Evolutionary conservation across 2,888 invertebrate species (phyloP).

Genomic region (Tiphia femorata): DNA sequence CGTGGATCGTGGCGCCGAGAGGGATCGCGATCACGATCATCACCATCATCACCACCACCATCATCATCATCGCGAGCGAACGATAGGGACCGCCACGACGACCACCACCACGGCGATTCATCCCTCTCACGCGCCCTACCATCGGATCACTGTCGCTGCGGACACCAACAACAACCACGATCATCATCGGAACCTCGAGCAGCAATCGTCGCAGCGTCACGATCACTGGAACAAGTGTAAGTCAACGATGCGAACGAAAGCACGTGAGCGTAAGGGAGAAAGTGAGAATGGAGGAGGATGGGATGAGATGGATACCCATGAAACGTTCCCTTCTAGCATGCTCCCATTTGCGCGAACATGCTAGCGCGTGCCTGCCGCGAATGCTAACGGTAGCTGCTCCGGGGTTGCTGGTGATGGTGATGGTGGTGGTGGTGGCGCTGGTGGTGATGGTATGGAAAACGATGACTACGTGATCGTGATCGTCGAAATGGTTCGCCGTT

Average conservation of each 20-base stretch:
- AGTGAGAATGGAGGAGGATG: too few species aligned
- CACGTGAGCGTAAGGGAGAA: too few species aligned
- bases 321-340: too few species aligned
- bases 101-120: constrained; percentile 41
- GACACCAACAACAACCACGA: constrained; percentile 66
- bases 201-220: constrained; percentile 51
- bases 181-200: constrained; percentile 63
- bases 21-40: constrained; percentile 2
- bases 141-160: constrained; percentile 50
- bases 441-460: constrained; percentile 33
- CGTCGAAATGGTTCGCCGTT: background rate
- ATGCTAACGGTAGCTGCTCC: constrained; percentile 17
- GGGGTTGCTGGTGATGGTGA: constrained; percentile 35
- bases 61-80: constrained; percentile 3
- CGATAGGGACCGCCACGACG: constrained; percentile 26
- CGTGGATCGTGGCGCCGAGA: too few species aligned
- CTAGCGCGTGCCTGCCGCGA: background rate
- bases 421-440: constrained; percentile 22
- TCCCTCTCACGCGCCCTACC: constrained; percentile 38
- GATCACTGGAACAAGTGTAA: constrained; percentile 66
- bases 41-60: background rate
- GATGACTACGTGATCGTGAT: too few species aligned
- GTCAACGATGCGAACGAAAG: too few species aligned
- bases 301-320: too few species aligned
- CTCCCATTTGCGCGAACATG: too few species aligned